These are phyloP conservation scores for Drosophila ananassae DNA, from an alignment of 1,140 invertebrate genomes.

Conservation along the genomic window DNA sequence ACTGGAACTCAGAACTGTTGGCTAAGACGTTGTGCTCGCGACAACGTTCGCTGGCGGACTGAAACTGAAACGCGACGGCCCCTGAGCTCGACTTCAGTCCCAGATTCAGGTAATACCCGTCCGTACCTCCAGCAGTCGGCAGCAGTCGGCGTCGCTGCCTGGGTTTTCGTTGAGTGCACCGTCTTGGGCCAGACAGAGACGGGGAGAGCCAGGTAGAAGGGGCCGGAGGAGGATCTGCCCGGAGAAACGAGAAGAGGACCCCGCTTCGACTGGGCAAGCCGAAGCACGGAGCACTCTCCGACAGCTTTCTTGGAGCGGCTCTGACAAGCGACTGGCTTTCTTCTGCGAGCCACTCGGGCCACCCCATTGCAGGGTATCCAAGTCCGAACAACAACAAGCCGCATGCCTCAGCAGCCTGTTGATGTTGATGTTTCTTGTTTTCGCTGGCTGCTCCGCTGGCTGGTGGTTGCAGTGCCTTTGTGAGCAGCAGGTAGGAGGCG, in stretches of 20 bases:
- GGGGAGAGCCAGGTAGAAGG: neutral
- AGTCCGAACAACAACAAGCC: constrained; percentile 19
- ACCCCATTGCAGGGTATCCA: constrained; percentile 3
- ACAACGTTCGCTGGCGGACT: constrained; percentile 70
- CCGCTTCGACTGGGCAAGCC: neutral
- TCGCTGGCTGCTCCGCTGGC: constrained; percentile 15
- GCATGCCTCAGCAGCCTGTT: constrained; percentile 42
- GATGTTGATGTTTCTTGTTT: constrained; percentile 49
- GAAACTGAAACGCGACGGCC: constrained; percentile 55
- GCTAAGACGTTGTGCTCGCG: constrained; percentile 59
- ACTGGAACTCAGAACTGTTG: constrained; percentile 10
- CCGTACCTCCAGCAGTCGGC: constrained; percentile 2
- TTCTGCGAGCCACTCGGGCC: neutral
- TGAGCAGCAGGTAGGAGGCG: constrained; percentile 4
- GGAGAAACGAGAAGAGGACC: too few species aligned
- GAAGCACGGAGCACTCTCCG: neutral
- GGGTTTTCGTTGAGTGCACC: constrained; percentile 23
- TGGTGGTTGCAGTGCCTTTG: neutral
- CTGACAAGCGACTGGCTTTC: neutral
- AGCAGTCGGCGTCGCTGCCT: constrained; percentile 16
- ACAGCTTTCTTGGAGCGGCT: neutral
- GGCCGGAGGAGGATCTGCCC: neutral
- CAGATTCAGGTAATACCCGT: constrained; percentile 48
- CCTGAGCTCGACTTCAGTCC: constrained; percentile 20
- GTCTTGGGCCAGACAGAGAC: constrained; percentile 4